phyloP scores from a whole-genome alignment of 2,888 invertebrate genomes.

The Diplolepis rosae region DNA sequence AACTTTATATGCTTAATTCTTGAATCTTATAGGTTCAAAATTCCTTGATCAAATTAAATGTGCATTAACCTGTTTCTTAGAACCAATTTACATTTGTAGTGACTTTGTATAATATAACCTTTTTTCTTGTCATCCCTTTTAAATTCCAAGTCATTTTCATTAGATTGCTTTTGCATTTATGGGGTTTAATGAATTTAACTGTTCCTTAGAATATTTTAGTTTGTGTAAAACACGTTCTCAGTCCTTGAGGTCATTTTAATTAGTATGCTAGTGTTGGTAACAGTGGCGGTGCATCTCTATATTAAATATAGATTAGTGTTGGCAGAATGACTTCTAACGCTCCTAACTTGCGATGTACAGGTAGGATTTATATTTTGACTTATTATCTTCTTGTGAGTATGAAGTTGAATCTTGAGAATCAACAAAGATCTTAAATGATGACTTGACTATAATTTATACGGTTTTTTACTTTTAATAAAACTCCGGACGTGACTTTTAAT shows the following conservation, averaged over 20 bases:
- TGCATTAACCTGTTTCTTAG: background rate
- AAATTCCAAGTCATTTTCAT: background rate
- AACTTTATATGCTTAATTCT: too few relatives aligned
- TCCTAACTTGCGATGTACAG: slow-evolving; percentile 34
- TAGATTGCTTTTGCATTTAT: background rate
- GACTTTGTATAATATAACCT: slow-evolving; percentile 18
- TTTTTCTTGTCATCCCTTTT: background rate
- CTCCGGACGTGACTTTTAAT: slow-evolving; percentile 20
- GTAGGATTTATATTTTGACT: slow-evolving; percentile 14
- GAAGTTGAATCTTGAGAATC: too few relatives aligned
- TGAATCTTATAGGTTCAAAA: background rate
- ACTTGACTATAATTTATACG: too few relatives aligned
- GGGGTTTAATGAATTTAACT: background rate
- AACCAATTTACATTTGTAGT: background rate
- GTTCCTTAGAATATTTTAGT: slow-evolving; percentile 1
- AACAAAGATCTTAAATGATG: too few relatives aligned
- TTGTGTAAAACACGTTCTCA: slow-evolving; percentile 19
- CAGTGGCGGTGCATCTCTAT: slow-evolving; percentile 42
- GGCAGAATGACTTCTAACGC: slow-evolving; percentile 36
- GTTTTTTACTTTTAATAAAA: slow-evolving; percentile 12
- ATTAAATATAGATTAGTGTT: slow-evolving; percentile 50
- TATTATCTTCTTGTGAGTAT: slow-evolving; percentile 3
- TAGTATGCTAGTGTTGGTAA: slow-evolving; percentile 44
- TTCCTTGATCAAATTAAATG: background rate
- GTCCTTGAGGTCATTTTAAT: slow-evolving; percentile 29